Percentiles rank a stretch among this genome's conserved stretches.
These are phyloP conservation scores for Thymallus thymallus DNA, from an alignment of 2,113 vertebrate genomes.

Conservation along the genomic window DNA sequence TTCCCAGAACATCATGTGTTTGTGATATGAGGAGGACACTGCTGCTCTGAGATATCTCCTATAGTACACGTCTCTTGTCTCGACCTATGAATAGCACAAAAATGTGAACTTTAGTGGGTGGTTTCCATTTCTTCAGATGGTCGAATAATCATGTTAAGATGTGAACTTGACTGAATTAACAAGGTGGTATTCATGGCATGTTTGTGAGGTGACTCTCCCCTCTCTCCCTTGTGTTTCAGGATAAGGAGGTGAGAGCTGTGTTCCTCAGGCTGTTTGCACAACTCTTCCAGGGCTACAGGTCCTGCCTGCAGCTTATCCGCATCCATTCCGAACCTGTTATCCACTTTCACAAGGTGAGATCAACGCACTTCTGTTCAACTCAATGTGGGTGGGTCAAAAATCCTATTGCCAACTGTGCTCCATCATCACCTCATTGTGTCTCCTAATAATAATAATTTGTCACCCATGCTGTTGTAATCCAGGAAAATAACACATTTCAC, in stretches of 20 bases:
- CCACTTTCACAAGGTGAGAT: constrained; percentile 95
- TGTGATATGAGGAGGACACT: background rate
- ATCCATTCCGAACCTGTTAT: constrained; percentile 97
- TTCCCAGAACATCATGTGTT: constrained; percentile 2
- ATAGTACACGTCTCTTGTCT: constrained; percentile 25
- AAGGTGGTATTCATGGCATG: background rate
- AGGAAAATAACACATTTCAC: too few species aligned
- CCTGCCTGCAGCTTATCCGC: constrained; percentile 96
- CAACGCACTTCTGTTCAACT: background rate
- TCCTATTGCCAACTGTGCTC: background rate
- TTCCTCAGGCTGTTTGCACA: constrained; percentile 97
- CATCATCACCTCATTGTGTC: too few species aligned
- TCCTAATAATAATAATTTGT: too few species aligned
- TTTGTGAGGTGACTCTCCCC: background rate
- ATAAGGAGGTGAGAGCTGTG: constrained; percentile 95
- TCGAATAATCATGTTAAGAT: background rate
- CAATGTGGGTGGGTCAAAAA: too few species aligned
- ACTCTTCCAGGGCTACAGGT: constrained; percentile 97
- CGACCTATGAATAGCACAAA: background rate
- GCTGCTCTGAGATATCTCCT: background rate
- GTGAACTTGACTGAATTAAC: constrained; percentile 16
- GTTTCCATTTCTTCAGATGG: background rate
- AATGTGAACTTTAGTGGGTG: background rate
- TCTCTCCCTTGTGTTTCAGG: constrained; percentile 69
- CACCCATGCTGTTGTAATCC: too few species aligned